These are phyloP conservation scores for Typhlichthys subterraneus DNA, from an alignment of 2,797 vertebrate genomes.

Conservation along the genomic window DNA sequence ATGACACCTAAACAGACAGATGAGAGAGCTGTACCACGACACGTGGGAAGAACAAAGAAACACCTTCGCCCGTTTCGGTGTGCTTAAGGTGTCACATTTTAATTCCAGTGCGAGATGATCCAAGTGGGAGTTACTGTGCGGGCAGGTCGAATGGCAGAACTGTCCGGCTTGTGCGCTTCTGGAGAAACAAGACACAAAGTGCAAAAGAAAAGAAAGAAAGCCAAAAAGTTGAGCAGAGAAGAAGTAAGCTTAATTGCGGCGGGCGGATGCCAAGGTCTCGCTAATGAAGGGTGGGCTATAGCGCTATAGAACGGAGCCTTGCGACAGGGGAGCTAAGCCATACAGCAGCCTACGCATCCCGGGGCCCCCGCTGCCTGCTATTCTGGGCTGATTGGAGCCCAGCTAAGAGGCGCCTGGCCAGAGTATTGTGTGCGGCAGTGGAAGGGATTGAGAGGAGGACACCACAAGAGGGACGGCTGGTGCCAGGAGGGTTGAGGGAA, in stretches of 20 bases:
- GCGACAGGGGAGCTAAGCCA: conserved; percentile 10
- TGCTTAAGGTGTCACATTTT: conserved; percentile 27
- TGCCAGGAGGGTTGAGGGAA: conserved; percentile 11
- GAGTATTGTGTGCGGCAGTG: conserved; percentile 19
- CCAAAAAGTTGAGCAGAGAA: conserved; percentile 14
- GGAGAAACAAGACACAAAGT: conserved; percentile 13
- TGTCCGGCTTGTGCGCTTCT: not conserved
- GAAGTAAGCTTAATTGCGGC: conserved; percentile 14
- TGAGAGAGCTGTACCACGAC: not conserved
- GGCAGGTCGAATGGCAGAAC: conserved; percentile 32
- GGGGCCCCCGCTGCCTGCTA: conserved; percentile 25
- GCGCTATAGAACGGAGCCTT: conserved; percentile 20
- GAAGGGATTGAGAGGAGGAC: not conserved
- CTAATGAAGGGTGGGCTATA: conserved; percentile 51
- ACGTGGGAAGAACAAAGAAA: not conserved
- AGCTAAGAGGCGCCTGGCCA: conserved; percentile 39
- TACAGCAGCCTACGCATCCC: not conserved
- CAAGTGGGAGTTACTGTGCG: too few species aligned
- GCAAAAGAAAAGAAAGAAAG: conserved; percentile 1
- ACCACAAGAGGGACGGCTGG: conserved; percentile 45
- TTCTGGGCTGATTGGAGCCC: conserved; percentile 54
- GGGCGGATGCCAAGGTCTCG: conserved; percentile 40
- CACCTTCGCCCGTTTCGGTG: not conserved
- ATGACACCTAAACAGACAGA: not conserved
- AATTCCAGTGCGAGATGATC: conserved; percentile 9